These are phyloP conservation scores for Oryctolagus cuniculus DNA, from an alignment of 2,113 vertebrate genomes.

Conservation along the genomic window DNA sequence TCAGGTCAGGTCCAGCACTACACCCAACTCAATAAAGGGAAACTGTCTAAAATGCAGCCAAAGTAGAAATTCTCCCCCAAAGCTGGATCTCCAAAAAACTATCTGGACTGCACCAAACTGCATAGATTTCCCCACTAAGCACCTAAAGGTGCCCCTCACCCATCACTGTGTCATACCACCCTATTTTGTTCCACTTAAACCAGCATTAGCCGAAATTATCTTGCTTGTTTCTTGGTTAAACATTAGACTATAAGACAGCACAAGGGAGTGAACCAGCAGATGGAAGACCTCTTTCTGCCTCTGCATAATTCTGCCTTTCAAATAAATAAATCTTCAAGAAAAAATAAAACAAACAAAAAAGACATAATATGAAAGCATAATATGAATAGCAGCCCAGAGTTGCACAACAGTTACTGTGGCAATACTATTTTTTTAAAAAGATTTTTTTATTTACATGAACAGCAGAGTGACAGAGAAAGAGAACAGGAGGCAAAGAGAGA, in stretches of 20 bases:
- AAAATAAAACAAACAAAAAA: too few relatives aligned
- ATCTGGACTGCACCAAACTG: background rate
- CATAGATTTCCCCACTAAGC: background rate
- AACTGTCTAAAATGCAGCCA: constrained; percentile 22
- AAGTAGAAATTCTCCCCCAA: constrained; percentile 37
- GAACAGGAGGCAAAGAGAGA: too few relatives aligned
- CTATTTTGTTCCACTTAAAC: background rate
- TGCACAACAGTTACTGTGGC: background rate
- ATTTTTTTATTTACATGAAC: too few relatives aligned
- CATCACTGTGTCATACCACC: background rate
- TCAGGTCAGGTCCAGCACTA: background rate
- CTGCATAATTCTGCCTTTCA: too few relatives aligned
- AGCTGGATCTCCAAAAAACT: constrained; percentile 15
- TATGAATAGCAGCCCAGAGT: background rate
- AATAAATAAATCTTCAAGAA: too few relatives aligned
- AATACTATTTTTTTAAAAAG: too few relatives aligned
- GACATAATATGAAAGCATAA: background rate
- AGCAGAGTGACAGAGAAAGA: too few relatives aligned
- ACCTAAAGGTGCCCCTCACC: background rate
- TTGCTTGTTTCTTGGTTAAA: background rate
- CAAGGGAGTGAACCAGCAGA: too few relatives aligned
- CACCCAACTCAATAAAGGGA: background rate
- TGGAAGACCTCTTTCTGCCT: too few relatives aligned
- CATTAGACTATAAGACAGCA: background rate
- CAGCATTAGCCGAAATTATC: background rate